A percentile compares a stretch with the other conserved stretches of the same genome.
These are phyloP conservation scores for Xyliphius kryptos DNA, from an alignment of 2,113 vertebrate genomes.

Conservation along the genomic window DNA sequence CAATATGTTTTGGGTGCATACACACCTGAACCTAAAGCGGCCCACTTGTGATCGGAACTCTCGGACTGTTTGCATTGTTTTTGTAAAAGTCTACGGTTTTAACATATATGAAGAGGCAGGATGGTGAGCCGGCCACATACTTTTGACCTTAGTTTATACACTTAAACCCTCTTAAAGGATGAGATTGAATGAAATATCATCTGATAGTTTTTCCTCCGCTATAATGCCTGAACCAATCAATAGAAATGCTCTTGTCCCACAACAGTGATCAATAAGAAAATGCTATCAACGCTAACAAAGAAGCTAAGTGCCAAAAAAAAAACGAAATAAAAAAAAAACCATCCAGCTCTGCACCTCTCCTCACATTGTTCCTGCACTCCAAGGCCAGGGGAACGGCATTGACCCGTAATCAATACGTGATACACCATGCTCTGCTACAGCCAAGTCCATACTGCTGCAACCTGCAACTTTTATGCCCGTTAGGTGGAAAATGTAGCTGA, in stretches of 20 bases:
- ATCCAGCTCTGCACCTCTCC: neutral
- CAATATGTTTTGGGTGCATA: too few relatives aligned
- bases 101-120: too few relatives aligned
- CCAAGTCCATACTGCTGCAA: constrained; percentile 49
- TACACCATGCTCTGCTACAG: constrained; percentile 35
- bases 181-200: neutral
- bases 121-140: too few relatives aligned
- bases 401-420: constrained; percentile 50
- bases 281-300: constrained; percentile 23
- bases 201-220: neutral
- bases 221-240: constrained; percentile 18
- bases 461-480: constrained; percentile 53
- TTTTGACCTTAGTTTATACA: too few relatives aligned
- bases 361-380: neutral
- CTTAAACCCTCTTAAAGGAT: too few relatives aligned
- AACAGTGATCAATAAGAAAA: constrained; percentile 26
- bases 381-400: constrained; percentile 17
- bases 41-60: too few relatives aligned
- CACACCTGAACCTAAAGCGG: too few relatives aligned
- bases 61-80: too few relatives aligned
- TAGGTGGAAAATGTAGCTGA: constrained; percentile 52
- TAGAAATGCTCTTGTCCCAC: constrained; percentile 9
- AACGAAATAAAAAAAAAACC: constrained; percentile 1
- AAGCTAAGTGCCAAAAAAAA: neutral
- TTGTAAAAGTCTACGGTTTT: too few relatives aligned